phyloP scores from a whole-genome alignment of 2,113 vertebrate species.

The Phaethon lepturus region DNA sequence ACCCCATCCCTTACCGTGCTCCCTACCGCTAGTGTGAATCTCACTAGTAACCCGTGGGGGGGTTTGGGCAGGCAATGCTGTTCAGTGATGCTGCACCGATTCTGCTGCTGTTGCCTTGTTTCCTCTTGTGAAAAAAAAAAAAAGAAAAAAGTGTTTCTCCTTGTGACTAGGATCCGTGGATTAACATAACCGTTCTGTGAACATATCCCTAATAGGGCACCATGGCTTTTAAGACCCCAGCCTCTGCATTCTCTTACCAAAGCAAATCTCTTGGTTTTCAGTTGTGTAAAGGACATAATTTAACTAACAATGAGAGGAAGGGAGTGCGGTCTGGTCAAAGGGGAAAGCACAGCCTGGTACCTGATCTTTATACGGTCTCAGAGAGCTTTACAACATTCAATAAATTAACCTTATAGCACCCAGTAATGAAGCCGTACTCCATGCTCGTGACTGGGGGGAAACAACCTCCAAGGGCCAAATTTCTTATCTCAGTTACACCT shows the following conservation, averaged over 20 bases:
- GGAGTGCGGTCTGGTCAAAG: background rate
- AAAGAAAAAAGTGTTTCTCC: accelerated
- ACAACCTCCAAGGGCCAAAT: background rate
- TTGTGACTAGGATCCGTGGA: background rate
- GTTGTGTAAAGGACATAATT: background rate
- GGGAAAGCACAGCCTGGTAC: background rate
- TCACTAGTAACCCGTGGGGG: too few relatives aligned
- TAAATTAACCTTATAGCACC: background rate
- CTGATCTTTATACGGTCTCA: background rate
- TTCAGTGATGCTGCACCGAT: background rate
- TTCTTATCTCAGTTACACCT: background rate
- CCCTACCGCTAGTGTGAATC: background rate
- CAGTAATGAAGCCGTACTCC: background rate
- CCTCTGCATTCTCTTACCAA: background rate
- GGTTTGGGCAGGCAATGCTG: background rate
- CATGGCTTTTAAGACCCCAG: background rate
- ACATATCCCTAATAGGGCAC: background rate
- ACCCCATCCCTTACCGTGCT: background rate
- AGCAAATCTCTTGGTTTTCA: background rate
- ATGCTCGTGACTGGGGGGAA: background rate
- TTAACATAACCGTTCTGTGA: background rate
- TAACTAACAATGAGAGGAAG: background rate
- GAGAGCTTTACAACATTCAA: background rate
- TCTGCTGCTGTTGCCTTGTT: background rate
- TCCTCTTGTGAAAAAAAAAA: background rate